phyloP scores from a whole-genome alignment of 2,797 vertebrate species.

The Anabacerthia variegaticeps region DNA sequence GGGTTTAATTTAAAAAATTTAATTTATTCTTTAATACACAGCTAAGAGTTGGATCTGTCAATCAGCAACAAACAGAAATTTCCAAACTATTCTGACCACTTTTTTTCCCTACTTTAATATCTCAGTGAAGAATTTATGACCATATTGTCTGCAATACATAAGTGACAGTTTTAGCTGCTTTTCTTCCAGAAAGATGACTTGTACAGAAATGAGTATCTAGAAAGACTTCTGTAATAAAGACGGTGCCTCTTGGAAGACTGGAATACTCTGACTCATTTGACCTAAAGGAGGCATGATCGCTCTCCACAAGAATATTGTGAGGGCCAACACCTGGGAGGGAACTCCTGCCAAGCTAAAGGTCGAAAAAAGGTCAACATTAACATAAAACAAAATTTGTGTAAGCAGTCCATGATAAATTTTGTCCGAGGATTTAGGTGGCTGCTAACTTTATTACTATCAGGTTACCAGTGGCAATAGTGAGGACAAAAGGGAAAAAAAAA shows the following conservation, averaged over 20 bases:
- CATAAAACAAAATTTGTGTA: background rate
- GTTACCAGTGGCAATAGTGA: background rate
- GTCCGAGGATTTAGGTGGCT: background rate
- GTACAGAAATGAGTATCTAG: background rate
- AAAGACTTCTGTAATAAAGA: background rate
- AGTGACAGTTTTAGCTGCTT: background rate
- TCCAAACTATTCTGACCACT: background rate
- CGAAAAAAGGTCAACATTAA: background rate
- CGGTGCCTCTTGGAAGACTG: background rate
- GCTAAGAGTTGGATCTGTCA: background rate
- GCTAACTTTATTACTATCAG: background rate
- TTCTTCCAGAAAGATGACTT: background rate
- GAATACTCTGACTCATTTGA: background rate
- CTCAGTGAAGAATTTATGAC: background rate
- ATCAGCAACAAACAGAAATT: background rate
- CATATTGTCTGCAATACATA: background rate
- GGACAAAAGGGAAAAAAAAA: background rate
- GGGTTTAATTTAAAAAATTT: background rate
- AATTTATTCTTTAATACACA: background rate
- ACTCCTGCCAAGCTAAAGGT: background rate
- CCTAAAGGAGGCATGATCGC: accelerated
- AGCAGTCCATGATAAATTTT: background rate
- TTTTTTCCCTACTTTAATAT: background rate
- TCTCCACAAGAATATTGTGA: background rate
- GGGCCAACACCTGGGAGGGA: background rate